phyloP scores from a whole-genome alignment of 1,140 invertebrate species.

The Araneus ventricosus region DNA sequence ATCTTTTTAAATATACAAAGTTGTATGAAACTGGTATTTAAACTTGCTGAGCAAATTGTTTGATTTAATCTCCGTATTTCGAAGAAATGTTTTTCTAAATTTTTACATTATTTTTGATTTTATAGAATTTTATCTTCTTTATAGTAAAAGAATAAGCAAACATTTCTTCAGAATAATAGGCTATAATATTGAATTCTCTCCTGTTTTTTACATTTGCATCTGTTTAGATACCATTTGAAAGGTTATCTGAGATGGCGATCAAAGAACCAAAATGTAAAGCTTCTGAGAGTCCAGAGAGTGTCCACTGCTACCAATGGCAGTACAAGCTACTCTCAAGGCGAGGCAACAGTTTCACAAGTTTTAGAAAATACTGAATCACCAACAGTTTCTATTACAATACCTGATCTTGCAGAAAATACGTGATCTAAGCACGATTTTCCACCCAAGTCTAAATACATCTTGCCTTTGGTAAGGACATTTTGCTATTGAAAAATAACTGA shows the following conservation, averaged over 20 bases:
- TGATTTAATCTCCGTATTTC: too few relatives aligned
- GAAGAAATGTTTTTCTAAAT: too few relatives aligned
- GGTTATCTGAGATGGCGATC: conserved; percentile 51
- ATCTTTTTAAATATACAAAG: too few relatives aligned
- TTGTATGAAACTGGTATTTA: too few relatives aligned
- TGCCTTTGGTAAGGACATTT: too few relatives aligned
- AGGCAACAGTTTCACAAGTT: background rate
- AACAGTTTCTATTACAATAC: background rate
- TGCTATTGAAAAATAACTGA: too few relatives aligned
- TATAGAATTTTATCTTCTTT: too few relatives aligned
- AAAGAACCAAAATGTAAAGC: conserved; percentile 64
- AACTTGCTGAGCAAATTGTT: too few relatives aligned
- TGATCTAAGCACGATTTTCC: background rate
- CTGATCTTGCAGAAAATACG: background rate
- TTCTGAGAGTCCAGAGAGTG: conserved; percentile 39
- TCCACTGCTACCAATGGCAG: conserved; percentile 14
- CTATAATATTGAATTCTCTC: background rate
- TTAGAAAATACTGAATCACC: background rate
- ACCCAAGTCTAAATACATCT: too few relatives aligned
- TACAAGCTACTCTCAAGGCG: background rate
- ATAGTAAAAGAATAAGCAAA: too few relatives aligned
- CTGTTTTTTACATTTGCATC: background rate
- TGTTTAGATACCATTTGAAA: conserved; percentile 58
- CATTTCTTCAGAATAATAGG: too few relatives aligned
- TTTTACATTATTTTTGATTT: too few relatives aligned